Percentiles rank a stretch among this genome's conserved stretches.
phyloP scores from a whole-genome alignment of 2,113 vertebrate genomes.

The Gobio gobio region DNA sequence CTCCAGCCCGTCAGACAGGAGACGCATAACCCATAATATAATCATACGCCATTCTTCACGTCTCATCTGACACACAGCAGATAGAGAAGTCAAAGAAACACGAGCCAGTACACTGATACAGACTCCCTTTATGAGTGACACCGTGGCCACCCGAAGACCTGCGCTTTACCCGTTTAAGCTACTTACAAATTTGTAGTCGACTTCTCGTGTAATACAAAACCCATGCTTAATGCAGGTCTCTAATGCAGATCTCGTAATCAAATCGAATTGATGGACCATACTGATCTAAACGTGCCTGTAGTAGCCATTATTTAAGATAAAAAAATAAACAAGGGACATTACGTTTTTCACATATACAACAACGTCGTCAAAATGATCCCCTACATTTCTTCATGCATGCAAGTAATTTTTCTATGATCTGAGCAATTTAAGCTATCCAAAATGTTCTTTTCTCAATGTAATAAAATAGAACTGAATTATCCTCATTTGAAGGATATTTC shows the following conservation, averaged over 20 bases:
- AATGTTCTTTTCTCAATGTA: neutral
- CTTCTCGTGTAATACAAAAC: constrained; percentile 4
- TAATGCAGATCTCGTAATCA: constrained; percentile 2
- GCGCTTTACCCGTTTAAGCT: constrained; percentile 14
- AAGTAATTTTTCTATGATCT: neutral
- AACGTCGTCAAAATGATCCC: too few relatives aligned
- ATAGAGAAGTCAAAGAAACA: constrained; percentile 61
- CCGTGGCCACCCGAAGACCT: constrained; percentile 4
- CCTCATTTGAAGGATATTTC: neutral
- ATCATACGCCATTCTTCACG: constrained; percentile 13
- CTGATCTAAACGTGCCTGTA: neutral
- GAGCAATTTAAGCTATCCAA: neutral
- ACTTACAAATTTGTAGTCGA: constrained; percentile 5
- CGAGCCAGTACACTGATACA: constrained; percentile 48
- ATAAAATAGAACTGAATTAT: neutral
- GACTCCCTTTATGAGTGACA: constrained; percentile 37
- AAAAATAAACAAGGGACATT: neutral
- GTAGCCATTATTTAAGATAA: neutral
- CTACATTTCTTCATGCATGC: neutral
- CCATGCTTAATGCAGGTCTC: neutral
- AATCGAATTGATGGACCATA: neutral
- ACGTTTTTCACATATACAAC: too few relatives aligned
- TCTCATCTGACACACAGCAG: constrained; percentile 41
- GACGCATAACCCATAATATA: constrained; percentile 43
- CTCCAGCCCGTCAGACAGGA: constrained; percentile 53